Percentiles rank a stretch among this genome's conserved stretches.
phyloP scores from a whole-genome alignment of 2,797 vertebrate genomes.

The Columba guinea region DNA sequence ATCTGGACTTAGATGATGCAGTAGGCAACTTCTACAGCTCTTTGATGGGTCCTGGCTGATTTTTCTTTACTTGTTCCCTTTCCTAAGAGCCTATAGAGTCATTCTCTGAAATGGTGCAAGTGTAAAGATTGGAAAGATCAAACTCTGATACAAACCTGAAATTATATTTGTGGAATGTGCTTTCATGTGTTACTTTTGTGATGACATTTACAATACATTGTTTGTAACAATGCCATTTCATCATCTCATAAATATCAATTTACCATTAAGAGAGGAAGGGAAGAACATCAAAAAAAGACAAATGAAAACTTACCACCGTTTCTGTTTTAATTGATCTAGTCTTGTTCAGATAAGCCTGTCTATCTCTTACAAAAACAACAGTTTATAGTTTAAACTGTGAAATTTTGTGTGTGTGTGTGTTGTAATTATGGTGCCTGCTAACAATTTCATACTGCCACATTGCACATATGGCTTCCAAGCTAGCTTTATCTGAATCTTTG shows the following conservation, averaged over 20 bases:
- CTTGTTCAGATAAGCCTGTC: constrained; percentile 70
- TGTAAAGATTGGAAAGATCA: constrained; percentile 33
- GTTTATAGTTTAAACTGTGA: constrained; percentile 73
- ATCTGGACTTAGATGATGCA: neutral
- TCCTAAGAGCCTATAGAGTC: neutral
- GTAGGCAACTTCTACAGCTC: neutral
- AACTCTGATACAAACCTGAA: constrained; percentile 43
- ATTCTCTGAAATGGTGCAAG: constrained; percentile 49
- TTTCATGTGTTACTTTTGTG: constrained; percentile 55
- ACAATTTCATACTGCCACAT: constrained; percentile 73
- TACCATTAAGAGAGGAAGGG: constrained; percentile 55
- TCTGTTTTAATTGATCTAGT: constrained; percentile 65
- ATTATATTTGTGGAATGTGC: constrained; percentile 52
- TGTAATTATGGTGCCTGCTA: constrained; percentile 72
- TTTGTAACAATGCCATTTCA: constrained; percentile 69
- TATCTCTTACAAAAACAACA: constrained; percentile 72
- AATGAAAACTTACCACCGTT: constrained; percentile 38
- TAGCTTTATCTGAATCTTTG: constrained; percentile 78
- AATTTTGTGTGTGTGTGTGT: constrained; percentile 22
- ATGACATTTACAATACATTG: constrained; percentile 58
- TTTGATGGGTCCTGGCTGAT: neutral
- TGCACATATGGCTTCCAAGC: constrained; percentile 76
- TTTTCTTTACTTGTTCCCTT: neutral
- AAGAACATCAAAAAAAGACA: constrained; percentile 26
- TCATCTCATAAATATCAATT: constrained; percentile 77